Conservation (phyloP, 2,888 invertebrate genomes). For the Thera obeliscata region DNA sequence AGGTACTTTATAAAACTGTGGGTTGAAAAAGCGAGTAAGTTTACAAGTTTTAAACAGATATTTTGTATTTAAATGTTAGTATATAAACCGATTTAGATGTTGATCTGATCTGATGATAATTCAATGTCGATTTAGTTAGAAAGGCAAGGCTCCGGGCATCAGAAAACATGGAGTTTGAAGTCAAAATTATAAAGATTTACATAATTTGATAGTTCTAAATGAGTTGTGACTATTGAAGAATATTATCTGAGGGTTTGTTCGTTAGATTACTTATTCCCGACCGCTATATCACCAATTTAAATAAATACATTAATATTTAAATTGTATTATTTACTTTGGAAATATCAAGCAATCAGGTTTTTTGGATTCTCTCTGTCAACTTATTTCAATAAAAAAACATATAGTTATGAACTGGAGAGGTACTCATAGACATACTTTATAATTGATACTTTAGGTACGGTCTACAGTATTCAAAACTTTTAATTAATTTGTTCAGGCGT, state of each 20-base stretch:
- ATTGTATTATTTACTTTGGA: conserved; percentile 22
- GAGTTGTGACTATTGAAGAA: conserved; percentile 37
- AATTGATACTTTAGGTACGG: background rate
- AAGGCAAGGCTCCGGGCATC: conserved; percentile 39
- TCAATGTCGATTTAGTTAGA: conserved; percentile 46
- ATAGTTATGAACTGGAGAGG: background rate
- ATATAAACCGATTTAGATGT: conserved; percentile 50
- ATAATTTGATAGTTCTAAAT: conserved; percentile 40
- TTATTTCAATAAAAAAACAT: conserved; percentile 2
- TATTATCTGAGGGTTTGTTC: conserved; percentile 33
- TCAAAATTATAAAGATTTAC: conserved; percentile 39
- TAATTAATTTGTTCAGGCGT: conserved; percentile 23
- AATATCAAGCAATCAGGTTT: conserved; percentile 25
- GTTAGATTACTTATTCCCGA: conserved; percentile 27
- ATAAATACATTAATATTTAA: conserved; percentile 24
- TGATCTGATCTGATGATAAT: conserved; percentile 48
- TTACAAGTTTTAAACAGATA: conserved; percentile 50
- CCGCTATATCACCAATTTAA: conserved; percentile 24
- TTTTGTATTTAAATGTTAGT: conserved; percentile 47
- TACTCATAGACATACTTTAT: background rate
- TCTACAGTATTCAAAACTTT: conserved; percentile 18
- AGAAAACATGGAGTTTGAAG: conserved; percentile 46
- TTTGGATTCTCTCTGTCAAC: conserved; percentile 1
- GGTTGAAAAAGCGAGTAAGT: conserved; percentile 32
- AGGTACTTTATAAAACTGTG: conserved; percentile 15